Conservation (phyloP, 1,140 invertebrate species). For the Drosophila prosaltans region DNA sequence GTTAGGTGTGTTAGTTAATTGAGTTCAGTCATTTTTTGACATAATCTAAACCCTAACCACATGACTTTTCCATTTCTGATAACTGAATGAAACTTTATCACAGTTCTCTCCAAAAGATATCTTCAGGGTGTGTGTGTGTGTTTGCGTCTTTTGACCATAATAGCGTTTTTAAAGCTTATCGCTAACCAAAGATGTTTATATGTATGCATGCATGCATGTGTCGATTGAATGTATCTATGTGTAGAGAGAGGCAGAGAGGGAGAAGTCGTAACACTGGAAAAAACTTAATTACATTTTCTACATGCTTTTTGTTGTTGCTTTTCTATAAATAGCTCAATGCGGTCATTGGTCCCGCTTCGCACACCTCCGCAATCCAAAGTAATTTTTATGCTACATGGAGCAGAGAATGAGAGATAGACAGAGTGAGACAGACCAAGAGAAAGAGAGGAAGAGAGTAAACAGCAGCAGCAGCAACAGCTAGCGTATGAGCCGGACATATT, state of each 20-base stretch:
- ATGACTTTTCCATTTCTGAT: constrained; percentile 37
- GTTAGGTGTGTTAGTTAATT: constrained; percentile 34
- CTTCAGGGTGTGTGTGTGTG: background rate
- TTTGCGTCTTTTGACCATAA: constrained; percentile 5
- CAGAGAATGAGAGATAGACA: constrained; percentile 2
- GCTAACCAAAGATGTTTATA: background rate
- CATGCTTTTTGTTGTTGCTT: constrained; percentile 45
- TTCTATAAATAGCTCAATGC: constrained; percentile 76
- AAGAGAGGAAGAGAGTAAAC: constrained; percentile 6
- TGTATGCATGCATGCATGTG: background rate
- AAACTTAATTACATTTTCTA: constrained; percentile 76
- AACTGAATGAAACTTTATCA: constrained; percentile 44
- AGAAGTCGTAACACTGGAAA: constrained; percentile 29
- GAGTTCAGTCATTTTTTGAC: constrained; percentile 32
- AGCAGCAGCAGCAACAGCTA: background rate
- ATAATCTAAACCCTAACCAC: constrained; percentile 39
- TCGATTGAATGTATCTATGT: background rate
- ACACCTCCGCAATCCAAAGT: constrained; percentile 41
- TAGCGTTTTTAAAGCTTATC: constrained; percentile 1
- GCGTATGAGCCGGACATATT: constrained; percentile 6
- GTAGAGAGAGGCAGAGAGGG: background rate
- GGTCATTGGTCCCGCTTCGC: constrained; percentile 73
- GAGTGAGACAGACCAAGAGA: constrained; percentile 17
- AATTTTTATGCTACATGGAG: constrained; percentile 63
- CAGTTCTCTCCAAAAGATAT: constrained; percentile 5